These are phyloP conservation scores for Cyprinus carpio DNA, from an alignment of 2,113 vertebrate genomes.

Conservation along the genomic window DNA sequence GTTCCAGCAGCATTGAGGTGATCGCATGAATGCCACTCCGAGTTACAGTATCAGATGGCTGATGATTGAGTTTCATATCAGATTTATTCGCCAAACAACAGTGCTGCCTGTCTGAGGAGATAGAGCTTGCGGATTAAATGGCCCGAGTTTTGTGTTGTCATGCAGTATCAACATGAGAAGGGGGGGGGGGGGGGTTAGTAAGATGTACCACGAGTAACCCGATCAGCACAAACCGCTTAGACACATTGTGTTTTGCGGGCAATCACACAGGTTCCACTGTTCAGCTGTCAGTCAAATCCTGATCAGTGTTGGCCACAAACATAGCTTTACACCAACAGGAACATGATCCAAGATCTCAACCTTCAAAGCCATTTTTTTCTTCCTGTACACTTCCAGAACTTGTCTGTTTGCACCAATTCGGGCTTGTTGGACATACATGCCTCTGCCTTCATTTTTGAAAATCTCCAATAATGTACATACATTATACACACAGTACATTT, in stretches of 20 bases:
- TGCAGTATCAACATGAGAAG: constrained; percentile 30
- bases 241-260: constrained; percentile 43
- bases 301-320: constrained; percentile 36
- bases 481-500: background rate
- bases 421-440: background rate
- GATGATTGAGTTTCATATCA: constrained; percentile 42
- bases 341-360: constrained; percentile 42
- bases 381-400: background rate
- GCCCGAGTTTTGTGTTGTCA: constrained; percentile 40
- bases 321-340: constrained; percentile 35
- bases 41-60: constrained; percentile 37
- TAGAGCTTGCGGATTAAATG: constrained; percentile 46
- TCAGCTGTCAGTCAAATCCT: constrained; percentile 49
- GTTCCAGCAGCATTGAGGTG: constrained; percentile 8
- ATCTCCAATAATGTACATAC: background rate
- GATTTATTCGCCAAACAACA: constrained; percentile 37
- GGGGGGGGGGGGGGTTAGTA: background rate
- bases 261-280: constrained; percentile 44
- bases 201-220: constrained; percentile 44
- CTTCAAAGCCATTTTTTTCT: constrained; percentile 27
- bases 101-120: constrained; percentile 21
- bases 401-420: background rate
- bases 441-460: background rate
- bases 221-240: constrained; percentile 33
- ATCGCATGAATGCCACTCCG: constrained; percentile 7